phyloP scores from a whole-genome alignment of 2,797 vertebrate genomes.

The Crenuchus spilurus region DNA sequence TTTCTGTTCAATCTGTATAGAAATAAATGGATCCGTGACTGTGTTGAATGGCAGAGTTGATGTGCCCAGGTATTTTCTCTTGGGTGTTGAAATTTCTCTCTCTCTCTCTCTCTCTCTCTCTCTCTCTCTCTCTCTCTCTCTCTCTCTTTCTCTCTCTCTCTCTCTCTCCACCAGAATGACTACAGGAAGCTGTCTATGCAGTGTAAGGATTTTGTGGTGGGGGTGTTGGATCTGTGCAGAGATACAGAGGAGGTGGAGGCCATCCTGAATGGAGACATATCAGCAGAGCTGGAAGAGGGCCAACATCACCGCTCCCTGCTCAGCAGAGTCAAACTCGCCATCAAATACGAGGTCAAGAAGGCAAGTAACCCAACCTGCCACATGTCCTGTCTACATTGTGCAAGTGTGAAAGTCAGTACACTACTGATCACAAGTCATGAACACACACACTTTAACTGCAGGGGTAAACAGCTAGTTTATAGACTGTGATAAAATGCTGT shows the following conservation, averaged over 20 bases:
- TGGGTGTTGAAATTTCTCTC: not conserved
- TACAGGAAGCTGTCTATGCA: constrained; percentile 91
- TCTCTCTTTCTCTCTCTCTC: constrained; percentile 12
- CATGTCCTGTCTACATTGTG: too few relatives aligned
- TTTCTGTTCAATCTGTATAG: too few relatives aligned
- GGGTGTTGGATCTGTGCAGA: constrained; percentile 86
- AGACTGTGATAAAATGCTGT: too few relatives aligned
- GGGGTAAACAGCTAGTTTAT: too few relatives aligned
- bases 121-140: not conserved
- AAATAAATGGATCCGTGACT: too few relatives aligned
- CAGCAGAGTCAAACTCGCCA: constrained; percentile 87
- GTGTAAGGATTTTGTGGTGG: constrained; percentile 91
- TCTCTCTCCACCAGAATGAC: constrained; percentile 81
- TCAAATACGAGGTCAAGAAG: constrained; percentile 92
- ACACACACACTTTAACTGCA: too few relatives aligned
- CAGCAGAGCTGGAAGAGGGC: constrained; percentile 72
- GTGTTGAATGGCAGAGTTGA: too few relatives aligned
- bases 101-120: not conserved
- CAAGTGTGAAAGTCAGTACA: too few relatives aligned
- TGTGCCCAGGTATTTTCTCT: too few relatives aligned
- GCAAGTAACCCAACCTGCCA: constrained; percentile 62
- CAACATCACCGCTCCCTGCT: constrained; percentile 79
- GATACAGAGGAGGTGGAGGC: constrained; percentile 89
- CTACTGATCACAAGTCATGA: too few relatives aligned
- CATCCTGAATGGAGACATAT: constrained; percentile 86